Evolutionary conservation across 1,140 invertebrate genomes (phyloP).

Genomic region (Drosophila erecta): DNA sequence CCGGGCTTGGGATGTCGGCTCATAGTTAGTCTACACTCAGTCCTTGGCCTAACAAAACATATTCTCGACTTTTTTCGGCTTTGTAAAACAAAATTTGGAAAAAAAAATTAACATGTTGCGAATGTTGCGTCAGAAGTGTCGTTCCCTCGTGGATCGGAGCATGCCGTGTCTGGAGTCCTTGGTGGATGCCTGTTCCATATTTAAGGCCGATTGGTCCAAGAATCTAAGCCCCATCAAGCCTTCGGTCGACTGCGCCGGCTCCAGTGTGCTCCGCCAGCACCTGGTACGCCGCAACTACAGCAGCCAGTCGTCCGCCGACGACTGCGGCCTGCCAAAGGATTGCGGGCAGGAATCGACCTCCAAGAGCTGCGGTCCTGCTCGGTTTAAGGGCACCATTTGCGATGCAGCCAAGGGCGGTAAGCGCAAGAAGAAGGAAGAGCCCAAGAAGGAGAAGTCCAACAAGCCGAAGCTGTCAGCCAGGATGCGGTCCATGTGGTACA

Average conservation of each 20-base stretch:
- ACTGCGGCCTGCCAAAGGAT: slow-evolving; percentile 12
- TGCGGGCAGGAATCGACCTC: not conserved
- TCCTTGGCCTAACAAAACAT: slow-evolving; percentile 17
- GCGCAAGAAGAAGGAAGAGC: slow-evolving; percentile 7
- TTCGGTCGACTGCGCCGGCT: no score
- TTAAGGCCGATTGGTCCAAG: slow-evolving; percentile 2
- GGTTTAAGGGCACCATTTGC: slow-evolving; percentile 24
- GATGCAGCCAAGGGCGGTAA: slow-evolving; percentile 9
- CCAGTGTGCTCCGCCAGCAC: slow-evolving; percentile 25
- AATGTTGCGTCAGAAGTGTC: slow-evolving; percentile 18
- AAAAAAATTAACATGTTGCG: slow-evolving; percentile 13
- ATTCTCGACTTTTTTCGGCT: slow-evolving; percentile 18
- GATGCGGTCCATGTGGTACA: slow-evolving; percentile 23
- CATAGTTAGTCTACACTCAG: slow-evolving; percentile 9
- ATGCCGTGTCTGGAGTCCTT: slow-evolving; percentile 19
- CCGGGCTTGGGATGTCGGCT: no score
- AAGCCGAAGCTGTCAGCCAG: not conserved
- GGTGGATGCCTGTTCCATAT: not conserved
- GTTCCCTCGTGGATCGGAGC: not conserved
- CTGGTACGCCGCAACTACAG: slow-evolving; percentile 22
- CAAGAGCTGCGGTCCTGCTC: slow-evolving; percentile 10
- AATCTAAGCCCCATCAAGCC: no score
- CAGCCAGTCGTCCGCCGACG: slow-evolving; percentile 4
- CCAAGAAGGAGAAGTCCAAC: not conserved
- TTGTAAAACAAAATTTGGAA: slow-evolving; percentile 9